Evolutionary conservation across 2,113 vertebrate genomes (phyloP).

Genomic region (Eulemur rufifrons): DNA sequence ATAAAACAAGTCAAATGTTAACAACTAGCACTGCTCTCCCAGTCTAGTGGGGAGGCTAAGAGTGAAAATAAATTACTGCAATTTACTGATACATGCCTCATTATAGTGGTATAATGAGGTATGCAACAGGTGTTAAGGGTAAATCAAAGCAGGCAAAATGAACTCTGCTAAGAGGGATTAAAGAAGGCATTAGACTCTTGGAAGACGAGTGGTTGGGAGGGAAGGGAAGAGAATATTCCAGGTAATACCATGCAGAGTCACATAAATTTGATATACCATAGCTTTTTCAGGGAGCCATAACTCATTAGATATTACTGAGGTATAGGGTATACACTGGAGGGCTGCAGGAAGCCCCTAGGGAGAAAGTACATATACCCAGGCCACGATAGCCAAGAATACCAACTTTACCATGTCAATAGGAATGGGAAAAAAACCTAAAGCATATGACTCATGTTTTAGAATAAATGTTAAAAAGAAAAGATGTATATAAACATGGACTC

Average conservation of each 20-base stretch:
- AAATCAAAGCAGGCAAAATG: not conserved
- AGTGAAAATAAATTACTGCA: not conserved
- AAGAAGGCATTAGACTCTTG: not conserved
- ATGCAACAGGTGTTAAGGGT: not conserved
- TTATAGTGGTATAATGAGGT: not conserved
- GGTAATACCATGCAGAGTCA: not conserved
- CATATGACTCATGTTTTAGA: not conserved
- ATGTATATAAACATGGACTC: not conserved
- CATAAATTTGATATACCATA: not conserved
- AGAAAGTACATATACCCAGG: not conserved
- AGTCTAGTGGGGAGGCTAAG: not conserved
- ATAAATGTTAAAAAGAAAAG: not conserved
- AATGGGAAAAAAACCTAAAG: not conserved
- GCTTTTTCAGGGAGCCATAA: not conserved
- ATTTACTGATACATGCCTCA: not conserved
- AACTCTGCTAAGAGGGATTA: not conserved
- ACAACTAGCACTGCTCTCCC: not conserved
- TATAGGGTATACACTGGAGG: not conserved
- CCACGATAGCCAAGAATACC: not conserved
- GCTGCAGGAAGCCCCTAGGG: not conserved
- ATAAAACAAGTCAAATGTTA: not conserved
- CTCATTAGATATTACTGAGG: not conserved
- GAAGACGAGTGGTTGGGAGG: not conserved
- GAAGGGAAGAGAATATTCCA: not conserved
- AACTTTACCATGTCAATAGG: not conserved